Evolutionary conservation across 2,797 vertebrate genomes (phyloP), one percentile per base, ranked within the genome.

Genomic region (Simalia tracyae): DNA sequence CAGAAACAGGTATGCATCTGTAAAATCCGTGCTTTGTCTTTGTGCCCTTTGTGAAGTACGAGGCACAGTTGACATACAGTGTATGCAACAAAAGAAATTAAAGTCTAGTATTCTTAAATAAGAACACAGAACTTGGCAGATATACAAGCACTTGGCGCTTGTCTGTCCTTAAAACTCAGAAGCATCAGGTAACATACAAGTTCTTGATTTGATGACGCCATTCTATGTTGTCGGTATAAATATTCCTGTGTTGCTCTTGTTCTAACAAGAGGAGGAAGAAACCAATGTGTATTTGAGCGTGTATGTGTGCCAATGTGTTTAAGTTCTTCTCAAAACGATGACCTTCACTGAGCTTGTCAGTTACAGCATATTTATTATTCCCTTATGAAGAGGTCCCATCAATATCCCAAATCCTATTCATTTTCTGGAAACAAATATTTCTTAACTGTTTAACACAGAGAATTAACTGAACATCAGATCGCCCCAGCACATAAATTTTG

Each of bases 201-300:
- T 92, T 95, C 81, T 90, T 88, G 92, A 85, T 89, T 94, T 88
- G 89, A 63, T 94, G 93, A 96, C 10, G 1, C 90, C 0, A 0
- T 72, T 89, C 57, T 1, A 0, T 92, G 91, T 94, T 92, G 66
- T 90, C 54, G 12, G 36, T 91, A 86, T 91, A 95, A 95, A 95
- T 96, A 61, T 95, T 96, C 95, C 91, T 89, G 87, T 87, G 95
- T 94, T 54, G 84, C 92, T 91, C 93, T 91, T 95, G 90, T 94
- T 95, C 93, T 86, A 91, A 86, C 91, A 94, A 90, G 84, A 95
- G 89, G 94, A 93, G 54, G 72, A 85, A 42, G 12, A 93, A 96
- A 92, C 26, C 56, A 2, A 50, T 56, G 90, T 28, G 0, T 90
- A 54, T 89, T 94, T 93, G 72, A 95, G 95, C 89, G 42, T 42